Conservation (phyloP, 2,888 invertebrate species). For the Eurytoma californica region DNA sequence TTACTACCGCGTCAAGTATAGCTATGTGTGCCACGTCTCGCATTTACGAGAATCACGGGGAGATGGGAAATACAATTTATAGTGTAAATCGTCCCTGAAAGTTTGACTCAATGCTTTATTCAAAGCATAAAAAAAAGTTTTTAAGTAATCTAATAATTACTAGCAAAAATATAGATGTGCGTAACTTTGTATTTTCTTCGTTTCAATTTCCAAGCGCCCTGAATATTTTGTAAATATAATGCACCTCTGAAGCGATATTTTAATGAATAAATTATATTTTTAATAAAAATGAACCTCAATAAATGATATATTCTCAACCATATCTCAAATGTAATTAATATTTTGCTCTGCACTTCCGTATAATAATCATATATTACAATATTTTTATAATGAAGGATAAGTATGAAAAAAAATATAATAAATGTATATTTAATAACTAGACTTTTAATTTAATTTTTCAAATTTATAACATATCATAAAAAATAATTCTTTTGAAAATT, state of each 20-base stretch:
- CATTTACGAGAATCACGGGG: too few relatives aligned
- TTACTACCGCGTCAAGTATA: too few relatives aligned
- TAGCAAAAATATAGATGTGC: neutral
- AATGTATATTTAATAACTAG: too few relatives aligned
- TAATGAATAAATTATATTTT: constrained; percentile 44
- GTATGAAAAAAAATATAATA: too few relatives aligned
- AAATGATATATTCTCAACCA: constrained; percentile 23
- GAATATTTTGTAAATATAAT: constrained; percentile 33
- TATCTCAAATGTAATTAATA: too few relatives aligned
- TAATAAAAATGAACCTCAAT: constrained; percentile 37
- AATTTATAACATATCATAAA: too few relatives aligned
- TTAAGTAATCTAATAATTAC: neutral
- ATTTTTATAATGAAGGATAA: too few relatives aligned
- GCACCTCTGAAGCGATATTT: constrained; percentile 28
- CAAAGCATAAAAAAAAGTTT: neutral
- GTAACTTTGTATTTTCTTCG: neutral
- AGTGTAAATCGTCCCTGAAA: constrained; percentile 9
- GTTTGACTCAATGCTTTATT: neutral
- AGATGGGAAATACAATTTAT: neutral
- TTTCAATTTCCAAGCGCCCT: constrained; percentile 12
- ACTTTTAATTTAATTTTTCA: too few relatives aligned
- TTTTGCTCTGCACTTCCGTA: too few relatives aligned
- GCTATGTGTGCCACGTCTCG: too few relatives aligned
- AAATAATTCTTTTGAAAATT: too few relatives aligned
- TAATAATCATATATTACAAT: too few relatives aligned